Evolutionary conservation across 2,888 invertebrate genomes (phyloP), one percentile per base, ranked within the genome.

Genomic region (Entomobrya multifasciata): DNA sequence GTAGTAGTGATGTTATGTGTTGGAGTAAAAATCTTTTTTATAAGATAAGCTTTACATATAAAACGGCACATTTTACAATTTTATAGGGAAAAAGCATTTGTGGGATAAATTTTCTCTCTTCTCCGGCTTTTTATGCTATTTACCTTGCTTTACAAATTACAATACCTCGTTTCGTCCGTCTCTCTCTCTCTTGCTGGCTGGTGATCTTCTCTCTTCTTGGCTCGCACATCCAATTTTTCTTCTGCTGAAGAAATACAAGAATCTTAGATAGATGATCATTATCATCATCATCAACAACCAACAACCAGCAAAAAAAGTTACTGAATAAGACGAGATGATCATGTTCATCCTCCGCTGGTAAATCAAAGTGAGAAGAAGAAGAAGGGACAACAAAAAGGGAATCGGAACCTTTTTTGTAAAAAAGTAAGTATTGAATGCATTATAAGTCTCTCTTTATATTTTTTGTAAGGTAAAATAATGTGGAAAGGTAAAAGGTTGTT

Each of bases 151-250:
- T 41, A 36, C 41, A 17, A 17, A 1, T 17, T 41, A 36, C 20
- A 17, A 57, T 57, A 10, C 20, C 10, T 20, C 17, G 4, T n/a
- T n/a, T n/a, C n/a, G n/a, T n/a, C n/a, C n/a, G n/a, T 2, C 55
- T 65, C 17, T 44, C 41, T 15, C 13, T 41, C 36, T 36, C 36
- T 36, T 8, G 4, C 36, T 36, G 36, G 36, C 36, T 41, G 17
- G 36, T 30, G 25, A 10, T 49, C 30, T 41, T 44, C 15, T 1
- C 10, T 55, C 15, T 76, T 84, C 77, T 84, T 84, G 84, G 84
- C 84, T 84, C 84, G 84, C 67, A 77, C 67, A 84, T 77, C 84
- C 77, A 84, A 84, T 84, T 84, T 67, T 84, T 65, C 44, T 25
- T 17, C 22, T 49, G 17, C 41, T 62, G 36, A 49, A 20, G 41